Evolutionary conservation across 2,113 vertebrate genomes (phyloP).

Genomic region (Seriola dumerili): DNA sequence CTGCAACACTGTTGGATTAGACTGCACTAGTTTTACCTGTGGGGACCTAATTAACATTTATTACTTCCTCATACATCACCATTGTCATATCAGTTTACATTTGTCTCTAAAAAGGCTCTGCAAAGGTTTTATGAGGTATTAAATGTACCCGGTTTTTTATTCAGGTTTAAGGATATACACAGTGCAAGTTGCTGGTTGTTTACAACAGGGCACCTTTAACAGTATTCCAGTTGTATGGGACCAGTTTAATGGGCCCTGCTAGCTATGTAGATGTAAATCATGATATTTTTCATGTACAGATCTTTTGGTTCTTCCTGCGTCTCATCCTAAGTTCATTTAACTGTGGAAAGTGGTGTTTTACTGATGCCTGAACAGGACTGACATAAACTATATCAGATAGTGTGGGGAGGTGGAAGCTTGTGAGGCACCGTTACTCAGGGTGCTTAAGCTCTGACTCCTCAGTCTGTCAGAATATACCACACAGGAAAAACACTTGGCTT

Average conservation of each 20-base stretch:
- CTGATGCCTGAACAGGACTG: slow-evolving; percentile 44
- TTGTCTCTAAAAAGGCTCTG: no score
- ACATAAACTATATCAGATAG: slow-evolving; percentile 27
- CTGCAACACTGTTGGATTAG: background rate
- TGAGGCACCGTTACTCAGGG: background rate
- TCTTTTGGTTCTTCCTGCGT: background rate
- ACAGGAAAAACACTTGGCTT: background rate
- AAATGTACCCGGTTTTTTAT: background rate
- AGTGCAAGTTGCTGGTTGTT: background rate
- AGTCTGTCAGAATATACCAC: background rate
- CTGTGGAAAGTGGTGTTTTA: slow-evolving; percentile 15
- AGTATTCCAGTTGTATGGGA: background rate
- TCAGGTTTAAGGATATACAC: background rate
- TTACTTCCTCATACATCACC: no score
- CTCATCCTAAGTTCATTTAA: background rate
- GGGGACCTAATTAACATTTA: no score
- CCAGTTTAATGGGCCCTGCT: background rate
- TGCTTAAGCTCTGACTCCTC: background rate
- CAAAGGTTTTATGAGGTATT: no score
- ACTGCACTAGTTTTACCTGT: background rate
- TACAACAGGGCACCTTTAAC: background rate
- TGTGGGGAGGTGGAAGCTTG: background rate
- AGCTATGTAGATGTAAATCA: background rate
- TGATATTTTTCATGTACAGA: background rate
- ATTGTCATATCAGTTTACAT: background rate